Evolutionary conservation across 2,113 vertebrate genomes (phyloP), one percentile per base, ranked within the genome.

Genomic region (Megaceryle torquata): DNA sequence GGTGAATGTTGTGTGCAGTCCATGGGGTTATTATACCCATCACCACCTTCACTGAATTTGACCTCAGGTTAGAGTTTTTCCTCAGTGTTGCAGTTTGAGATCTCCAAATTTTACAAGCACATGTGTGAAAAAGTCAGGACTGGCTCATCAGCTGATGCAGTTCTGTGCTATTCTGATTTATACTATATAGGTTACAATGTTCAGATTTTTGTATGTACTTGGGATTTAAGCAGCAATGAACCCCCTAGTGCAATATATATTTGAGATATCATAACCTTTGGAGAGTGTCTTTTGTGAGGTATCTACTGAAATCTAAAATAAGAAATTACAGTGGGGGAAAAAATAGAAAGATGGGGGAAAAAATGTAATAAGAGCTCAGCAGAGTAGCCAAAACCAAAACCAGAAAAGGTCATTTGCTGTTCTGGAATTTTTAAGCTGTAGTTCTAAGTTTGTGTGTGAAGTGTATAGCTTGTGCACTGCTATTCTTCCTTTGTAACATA

Each of bases 241-340:
- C 68, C 39, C 70, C 84, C 48, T 77, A 35, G 39, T 60, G 46
- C 53, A 83, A 54, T 92, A 57, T 24, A 15, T 53, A 26, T 83
- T 93, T 83, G 88, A 97, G 86, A 72, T 95, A 9, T 82, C 43
- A 21, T 57, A 93, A 94, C 91, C 80, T 97, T 96, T 94, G 61
- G 78, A 96, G 85, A 95, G 15, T 56, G 6, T 46, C 85, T 95
- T 89, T 96, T 89, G 72, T 95, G 74, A 96, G 79, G 84, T 82
- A 64, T 94, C 95, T 95, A 78, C 74, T 90, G 88, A 96, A 94
- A 93, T 86, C 95, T 97, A 97, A 97, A 97, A 96, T 96, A 96
- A 97, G 86, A 85, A 76, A 43, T 74, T 93, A 93, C 74, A 86
- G 82, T 61, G 39, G 46, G 1, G 20, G 29, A 2, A 3, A 37